A percentile compares a stretch with the other conserved stretches of the same genome.
These are phyloP conservation scores for Drosophila simulans DNA, from an alignment of 1,140 invertebrate genomes.

Conservation along the genomic window DNA sequence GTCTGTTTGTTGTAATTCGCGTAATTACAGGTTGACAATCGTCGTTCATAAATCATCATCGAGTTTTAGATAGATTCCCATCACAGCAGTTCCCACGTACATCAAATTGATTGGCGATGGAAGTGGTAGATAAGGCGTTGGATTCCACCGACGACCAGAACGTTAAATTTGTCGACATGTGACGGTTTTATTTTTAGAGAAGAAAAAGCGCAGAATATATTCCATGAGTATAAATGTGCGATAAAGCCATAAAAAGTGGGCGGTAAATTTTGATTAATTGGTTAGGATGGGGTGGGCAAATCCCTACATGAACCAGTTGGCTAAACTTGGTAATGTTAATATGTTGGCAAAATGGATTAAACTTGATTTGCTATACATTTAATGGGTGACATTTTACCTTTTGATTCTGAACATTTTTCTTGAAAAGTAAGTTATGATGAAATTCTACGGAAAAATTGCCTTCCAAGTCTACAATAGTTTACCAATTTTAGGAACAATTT, in stretches of 20 bases:
- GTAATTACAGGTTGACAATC: constrained; percentile 74
- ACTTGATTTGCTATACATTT: too few species aligned
- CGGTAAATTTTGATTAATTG: constrained; percentile 30
- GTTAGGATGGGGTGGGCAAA: neutral
- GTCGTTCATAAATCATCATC: constrained; percentile 72
- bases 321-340: too few species aligned
- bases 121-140: constrained; percentile 26
- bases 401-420: too few species aligned
- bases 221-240: constrained; percentile 3
- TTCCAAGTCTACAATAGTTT: too few species aligned
- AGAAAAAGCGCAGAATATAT: constrained; percentile 15
- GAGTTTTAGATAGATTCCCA: constrained; percentile 71
- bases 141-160: constrained; percentile 13
- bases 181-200: constrained; percentile 70
- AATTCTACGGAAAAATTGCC: too few species aligned
- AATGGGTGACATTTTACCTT: too few species aligned
- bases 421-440: too few species aligned
- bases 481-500: too few species aligned
- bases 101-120: constrained; percentile 38
- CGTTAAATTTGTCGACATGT: constrained; percentile 47
- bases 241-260: neutral
- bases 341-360: too few species aligned
- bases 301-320: too few species aligned
- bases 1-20: constrained; percentile 67
- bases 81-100: constrained; percentile 41